Conservation (phyloP, 2,797 vertebrate genomes). For the Bothrops alternatus region DNA sequence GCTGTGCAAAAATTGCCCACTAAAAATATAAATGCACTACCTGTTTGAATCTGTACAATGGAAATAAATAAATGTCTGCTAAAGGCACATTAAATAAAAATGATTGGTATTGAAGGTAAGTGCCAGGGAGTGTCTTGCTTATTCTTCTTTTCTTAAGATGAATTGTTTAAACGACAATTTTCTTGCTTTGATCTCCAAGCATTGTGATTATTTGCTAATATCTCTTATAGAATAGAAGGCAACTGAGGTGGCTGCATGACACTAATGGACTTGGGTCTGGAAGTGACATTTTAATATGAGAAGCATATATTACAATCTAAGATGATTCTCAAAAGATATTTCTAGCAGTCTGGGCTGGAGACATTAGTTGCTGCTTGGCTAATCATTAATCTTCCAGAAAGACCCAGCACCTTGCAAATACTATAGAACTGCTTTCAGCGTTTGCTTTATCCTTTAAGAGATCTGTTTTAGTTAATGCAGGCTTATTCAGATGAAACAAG, state of each 20-base stretch:
- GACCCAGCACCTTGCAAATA: conserved; percentile 47
- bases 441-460: conserved; percentile 52
- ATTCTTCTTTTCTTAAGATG: conserved; percentile 43
- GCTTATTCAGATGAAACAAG: conserved; percentile 39
- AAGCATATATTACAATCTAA: conserved; percentile 33
- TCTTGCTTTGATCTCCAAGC: conserved; percentile 19
- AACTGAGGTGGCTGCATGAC: conserved; percentile 4
- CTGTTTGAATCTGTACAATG: not conserved
- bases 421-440: conserved; percentile 58
- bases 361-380: conserved; percentile 42
- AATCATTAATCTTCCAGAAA: conserved; percentile 53
- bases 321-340: conserved; percentile 38
- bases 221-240: conserved; percentile 29
- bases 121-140: not conserved
- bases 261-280: conserved; percentile 36
- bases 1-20: not conserved
- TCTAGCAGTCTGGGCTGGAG: conserved; percentile 47
- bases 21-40: not conserved
- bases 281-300: conserved; percentile 27
- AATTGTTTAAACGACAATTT: conserved; percentile 12
- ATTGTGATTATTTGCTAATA: conserved; percentile 16
- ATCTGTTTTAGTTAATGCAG: conserved; percentile 45
- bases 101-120: not conserved
- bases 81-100: conserved; percentile 2
- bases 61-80: not conserved